phyloP scores from a whole-genome alignment of 2,113 vertebrate species.

The Apteryx owenii region DNA sequence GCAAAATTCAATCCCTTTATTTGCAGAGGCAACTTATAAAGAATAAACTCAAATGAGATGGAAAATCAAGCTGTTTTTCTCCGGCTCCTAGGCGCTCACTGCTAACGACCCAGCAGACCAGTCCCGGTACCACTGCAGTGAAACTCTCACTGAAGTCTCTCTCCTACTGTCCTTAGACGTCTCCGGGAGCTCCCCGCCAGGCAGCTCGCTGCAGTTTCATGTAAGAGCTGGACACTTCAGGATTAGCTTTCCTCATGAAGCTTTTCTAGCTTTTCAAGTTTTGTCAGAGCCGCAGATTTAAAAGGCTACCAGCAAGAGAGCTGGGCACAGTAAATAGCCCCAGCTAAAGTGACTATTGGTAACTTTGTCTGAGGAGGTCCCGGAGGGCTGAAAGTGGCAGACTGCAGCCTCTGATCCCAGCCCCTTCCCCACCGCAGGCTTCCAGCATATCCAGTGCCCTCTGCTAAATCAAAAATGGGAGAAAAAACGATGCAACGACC shows the following conservation, averaged over 20 bases:
- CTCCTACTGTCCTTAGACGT: background rate
- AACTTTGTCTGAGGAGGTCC: background rate
- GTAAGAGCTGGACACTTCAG: background rate
- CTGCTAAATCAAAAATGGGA: background rate
- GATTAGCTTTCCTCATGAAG: background rate
- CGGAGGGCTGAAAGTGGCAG: background rate
- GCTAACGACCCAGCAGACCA: background rate
- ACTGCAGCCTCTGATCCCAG: background rate
- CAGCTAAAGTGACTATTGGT: background rate
- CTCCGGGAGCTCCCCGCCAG: background rate
- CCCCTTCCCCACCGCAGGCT: background rate
- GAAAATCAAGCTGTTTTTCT: background rate
- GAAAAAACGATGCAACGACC: background rate
- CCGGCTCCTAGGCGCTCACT: background rate
- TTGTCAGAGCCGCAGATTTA: background rate
- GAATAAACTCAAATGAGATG: background rate
- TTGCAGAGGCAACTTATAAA: background rate
- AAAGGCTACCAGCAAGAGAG: background rate
- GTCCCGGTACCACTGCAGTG: background rate
- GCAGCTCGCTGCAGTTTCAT: background rate
- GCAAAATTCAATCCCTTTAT: background rate
- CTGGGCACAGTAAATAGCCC: background rate
- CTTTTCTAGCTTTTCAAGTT: background rate
- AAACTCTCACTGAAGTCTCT: background rate
- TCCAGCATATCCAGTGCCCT: background rate